Evolutionary conservation across 2,888 invertebrate species (phyloP), one percentile per base, ranked within the genome.

Genomic region (Chrysolina oricalcia): DNA sequence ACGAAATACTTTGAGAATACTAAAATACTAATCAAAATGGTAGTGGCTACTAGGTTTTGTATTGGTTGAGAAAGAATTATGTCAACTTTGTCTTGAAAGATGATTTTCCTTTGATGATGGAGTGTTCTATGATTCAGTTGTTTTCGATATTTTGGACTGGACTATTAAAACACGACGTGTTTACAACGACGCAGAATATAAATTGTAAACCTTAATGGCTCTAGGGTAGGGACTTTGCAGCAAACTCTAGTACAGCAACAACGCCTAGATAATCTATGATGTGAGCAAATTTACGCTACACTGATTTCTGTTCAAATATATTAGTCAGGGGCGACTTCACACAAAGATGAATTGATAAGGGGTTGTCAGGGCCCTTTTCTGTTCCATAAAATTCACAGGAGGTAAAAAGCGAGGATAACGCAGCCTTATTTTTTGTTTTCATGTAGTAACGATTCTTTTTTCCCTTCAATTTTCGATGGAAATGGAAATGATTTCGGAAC

Each of bases 241-340:
- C 8, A 35, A 4, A 35, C 35, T 35, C 8, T 35, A 35, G 35
- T 15, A 15, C 1, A 53, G 3, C 53, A 53, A 53, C 19, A 53
- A 13, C 23, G 23, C 43, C 43, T 15, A 15, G 43, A 43, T 43
- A 3, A 15, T 53, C 53, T 19, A 19, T 21, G 53, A 13, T 11
- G 53, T 21, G 53, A 10, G 11, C 15, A 43, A 15, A 27, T n/a
- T 27, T n/a, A 59, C 59, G 59, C 59, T 59, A 59, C 59, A n/a
- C n/a, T n/a, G 59, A 27, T 27, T 59, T 35, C 59, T 35, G 15
- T 27, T 35, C 59, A 35, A 35, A 59, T 35, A 15, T 59, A 59
- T 59, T 59, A 35, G 35, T 13, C 10, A 10, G 35, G 59, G 9
- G 13, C 10, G 59, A 35, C 5, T 35, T 59, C 23, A 35, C 59